Base-by-base conservation (phyloP, 2,888 invertebrate genomes). In the Orchesella flavescens region DNA sequence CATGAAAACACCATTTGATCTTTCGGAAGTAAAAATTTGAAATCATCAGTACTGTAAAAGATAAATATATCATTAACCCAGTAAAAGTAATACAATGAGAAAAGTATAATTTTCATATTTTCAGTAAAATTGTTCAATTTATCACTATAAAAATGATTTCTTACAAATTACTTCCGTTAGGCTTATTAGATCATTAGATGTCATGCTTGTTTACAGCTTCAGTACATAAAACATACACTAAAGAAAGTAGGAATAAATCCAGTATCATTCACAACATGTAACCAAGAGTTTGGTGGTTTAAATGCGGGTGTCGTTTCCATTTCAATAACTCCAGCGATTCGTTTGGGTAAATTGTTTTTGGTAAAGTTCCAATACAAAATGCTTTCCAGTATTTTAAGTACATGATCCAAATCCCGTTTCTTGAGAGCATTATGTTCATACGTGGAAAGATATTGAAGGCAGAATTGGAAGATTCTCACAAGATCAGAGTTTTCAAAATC, bases 401-500 rank as follows among this genome's bases (percentile, higher is more conserved):
- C 84, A 74, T 85, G 86, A 55, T 87, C 87, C 43, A 88, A 76
- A 24, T 87, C 86, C 17, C 85, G 80, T 12, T 84, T 73, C 34
- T 85, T 85, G 19, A 57, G 46, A 5, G 57, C 69, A 34, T 57
- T 74, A 63, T 87, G 87, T 55, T 84, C 80, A 61, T 87, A 86
- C 3, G 68, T 80, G 13, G 82, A 85, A 10, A 88, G 80, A 61
- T 85, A 88, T n/a, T 82, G 83, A 21, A 88, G 91, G 84, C 93
- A 93, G 90, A 94, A 94, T 89, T 93, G 92, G 89, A 97, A 95
- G 89, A 97, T 95, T 86, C 93, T 92, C 89, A 94, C 94, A 87
- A 97, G 91, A 89, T 96, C 95, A 69, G 93, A 92, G 23, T 92
- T 93, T 92, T 97, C 96, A 91, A 97, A 97, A 59, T 94, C 93